Evolutionary conservation across 2,888 invertebrate species (phyloP).

Genomic region (Embidobia sp.): DNA sequence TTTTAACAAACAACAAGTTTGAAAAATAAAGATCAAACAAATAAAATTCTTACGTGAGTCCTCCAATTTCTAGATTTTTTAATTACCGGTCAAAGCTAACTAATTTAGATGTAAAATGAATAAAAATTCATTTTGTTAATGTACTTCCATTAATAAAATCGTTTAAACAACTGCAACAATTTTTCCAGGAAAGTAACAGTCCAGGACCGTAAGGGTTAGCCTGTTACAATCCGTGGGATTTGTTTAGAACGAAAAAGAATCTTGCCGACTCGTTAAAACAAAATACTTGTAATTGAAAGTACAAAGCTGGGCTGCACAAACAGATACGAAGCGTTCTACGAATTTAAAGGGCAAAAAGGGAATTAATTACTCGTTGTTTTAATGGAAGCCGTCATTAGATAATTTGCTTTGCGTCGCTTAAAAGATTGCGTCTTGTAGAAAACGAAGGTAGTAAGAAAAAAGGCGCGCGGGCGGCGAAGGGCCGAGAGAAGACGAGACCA

Average conservation of each 20-base stretch:
- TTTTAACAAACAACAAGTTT: too few species aligned
- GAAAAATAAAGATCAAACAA: too few species aligned
- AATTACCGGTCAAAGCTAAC: too few species aligned
- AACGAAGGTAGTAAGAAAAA: background rate
- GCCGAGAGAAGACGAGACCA: constrained; percentile 3
- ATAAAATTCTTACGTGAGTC: too few species aligned
- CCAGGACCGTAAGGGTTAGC: too few species aligned
- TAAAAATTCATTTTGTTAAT: too few species aligned
- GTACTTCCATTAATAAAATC: too few species aligned
- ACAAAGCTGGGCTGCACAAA: constrained; percentile 10
- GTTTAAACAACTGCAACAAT: too few species aligned
- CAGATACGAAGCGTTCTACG: constrained; percentile 28
- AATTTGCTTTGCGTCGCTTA: constrained; percentile 41
- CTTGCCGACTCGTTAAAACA: constrained; percentile 17
- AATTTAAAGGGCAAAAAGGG: constrained; percentile 26
- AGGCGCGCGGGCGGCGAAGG: background rate
- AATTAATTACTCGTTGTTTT: constrained; percentile 48
- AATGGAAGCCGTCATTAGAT: constrained; percentile 40
- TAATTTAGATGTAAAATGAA: too few species aligned
- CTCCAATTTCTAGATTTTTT: too few species aligned
- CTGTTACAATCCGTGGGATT: background rate
- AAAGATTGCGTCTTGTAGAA: constrained; percentile 19
- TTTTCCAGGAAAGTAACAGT: too few species aligned
- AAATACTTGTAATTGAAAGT: constrained; percentile 36
- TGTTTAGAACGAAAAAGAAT: background rate